Conservation (phyloP, 1,140 invertebrate genomes). For the Elysia chlorotica region DNA sequence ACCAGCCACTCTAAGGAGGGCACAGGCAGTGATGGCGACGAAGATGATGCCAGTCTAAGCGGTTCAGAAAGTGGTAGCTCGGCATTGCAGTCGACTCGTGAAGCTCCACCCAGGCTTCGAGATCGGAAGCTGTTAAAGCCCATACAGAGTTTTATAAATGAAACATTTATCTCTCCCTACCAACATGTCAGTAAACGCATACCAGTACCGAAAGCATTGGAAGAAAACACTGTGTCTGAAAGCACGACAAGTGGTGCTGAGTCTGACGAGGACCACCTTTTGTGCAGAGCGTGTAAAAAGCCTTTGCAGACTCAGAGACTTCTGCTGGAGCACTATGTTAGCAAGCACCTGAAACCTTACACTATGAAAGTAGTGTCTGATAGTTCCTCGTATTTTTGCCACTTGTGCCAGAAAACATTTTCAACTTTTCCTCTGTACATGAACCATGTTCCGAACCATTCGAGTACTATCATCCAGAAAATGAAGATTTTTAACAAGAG, state of each 20-base stretch:
- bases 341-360: slow-evolving; percentile 26
- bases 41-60: too few species aligned
- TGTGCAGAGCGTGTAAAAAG: slow-evolving; percentile 18
- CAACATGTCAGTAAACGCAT: too few species aligned
- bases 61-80: too few species aligned
- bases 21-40: too few species aligned
- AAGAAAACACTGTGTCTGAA: too few species aligned
- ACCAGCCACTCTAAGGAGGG: neutral
- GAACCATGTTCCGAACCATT: slow-evolving; percentile 23
- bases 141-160: slow-evolving; percentile 11
- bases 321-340: slow-evolving; percentile 26
- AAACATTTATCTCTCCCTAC: slow-evolving; percentile 9
- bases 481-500: slow-evolving; percentile 18
- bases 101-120: slow-evolving; percentile 8
- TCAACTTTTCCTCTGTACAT: slow-evolving; percentile 21
- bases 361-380: slow-evolving; percentile 19
- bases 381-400: slow-evolving; percentile 22
- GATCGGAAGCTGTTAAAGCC: slow-evolving; percentile 14
- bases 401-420: slow-evolving; percentile 27
- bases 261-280: slow-evolving; percentile 14
- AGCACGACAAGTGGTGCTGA: neutral
- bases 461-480: slow-evolving; percentile 21
- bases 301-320: slow-evolving; percentile 5
- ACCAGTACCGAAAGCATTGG: too few species aligned
- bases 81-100: neutral